phyloP scores from a whole-genome alignment of 2,888 invertebrate genomes.

The Didymodactylos carnosus region DNA sequence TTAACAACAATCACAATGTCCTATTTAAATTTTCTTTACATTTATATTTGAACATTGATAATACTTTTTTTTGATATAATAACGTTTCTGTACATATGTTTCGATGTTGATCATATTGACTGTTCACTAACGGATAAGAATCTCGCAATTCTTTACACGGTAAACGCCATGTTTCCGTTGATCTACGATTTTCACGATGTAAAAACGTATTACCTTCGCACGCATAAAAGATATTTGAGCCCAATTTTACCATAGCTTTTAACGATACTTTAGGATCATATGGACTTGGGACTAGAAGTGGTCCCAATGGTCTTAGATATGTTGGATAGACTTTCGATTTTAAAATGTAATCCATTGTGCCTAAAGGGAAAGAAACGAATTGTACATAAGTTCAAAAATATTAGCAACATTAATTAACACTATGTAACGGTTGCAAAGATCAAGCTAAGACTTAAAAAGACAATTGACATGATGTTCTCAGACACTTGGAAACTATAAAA shows the following conservation, averaged over 20 bases:
- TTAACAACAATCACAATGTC: neutral
- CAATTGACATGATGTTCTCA: no score
- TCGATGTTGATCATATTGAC: no score
- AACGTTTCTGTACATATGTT: no score
- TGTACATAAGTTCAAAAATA: no score
- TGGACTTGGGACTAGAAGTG: neutral
- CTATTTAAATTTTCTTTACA: neutral
- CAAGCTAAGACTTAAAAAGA: no score
- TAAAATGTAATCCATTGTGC: neutral
- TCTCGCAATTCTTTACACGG: neutral
- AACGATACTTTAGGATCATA: neutral
- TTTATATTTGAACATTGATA: no score
- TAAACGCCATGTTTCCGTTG: neutral
- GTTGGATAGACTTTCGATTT: neutral
- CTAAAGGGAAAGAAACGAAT: no score
- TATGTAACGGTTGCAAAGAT: no score
- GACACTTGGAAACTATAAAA: no score
- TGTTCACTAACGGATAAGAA: neutral
- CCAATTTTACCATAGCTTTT: neutral
- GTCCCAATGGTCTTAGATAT: neutral
- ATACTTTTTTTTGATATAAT: no score
- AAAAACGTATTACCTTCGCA: neutral
- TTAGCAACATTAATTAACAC: no score
- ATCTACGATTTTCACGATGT: neutral
- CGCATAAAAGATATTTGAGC: neutral